phyloP scores from a whole-genome alignment of 1,140 invertebrate genomes.

The Gonioctena quinquepunctata region DNA sequence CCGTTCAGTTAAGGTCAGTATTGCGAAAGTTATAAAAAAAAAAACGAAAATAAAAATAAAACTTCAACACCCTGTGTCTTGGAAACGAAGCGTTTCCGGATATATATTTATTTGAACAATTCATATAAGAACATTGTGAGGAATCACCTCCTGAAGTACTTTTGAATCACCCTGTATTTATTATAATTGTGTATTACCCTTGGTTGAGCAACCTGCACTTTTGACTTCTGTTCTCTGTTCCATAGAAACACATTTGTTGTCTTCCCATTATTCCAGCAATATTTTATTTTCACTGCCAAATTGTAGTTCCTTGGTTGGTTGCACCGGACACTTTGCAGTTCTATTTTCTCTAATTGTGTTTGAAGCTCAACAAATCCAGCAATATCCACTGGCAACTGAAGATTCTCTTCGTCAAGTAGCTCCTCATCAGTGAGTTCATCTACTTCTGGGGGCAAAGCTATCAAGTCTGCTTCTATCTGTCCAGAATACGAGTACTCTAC shows the following conservation, averaged over 20 bases:
- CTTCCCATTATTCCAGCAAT: constrained; percentile 34
- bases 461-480: constrained; percentile 25
- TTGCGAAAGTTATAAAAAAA: too few relatives aligned
- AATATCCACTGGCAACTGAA: constrained; percentile 13
- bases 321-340: constrained; percentile 27
- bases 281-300: constrained; percentile 37
- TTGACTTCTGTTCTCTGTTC: constrained; percentile 23
- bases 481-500: constrained; percentile 21
- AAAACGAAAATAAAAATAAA: too few relatives aligned
- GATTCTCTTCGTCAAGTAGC: not conserved
- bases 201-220: constrained; percentile 13
- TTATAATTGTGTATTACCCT: not conserved
- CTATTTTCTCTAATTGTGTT: constrained; percentile 30
- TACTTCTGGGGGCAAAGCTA: constrained; percentile 26
- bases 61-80: too few relatives aligned
- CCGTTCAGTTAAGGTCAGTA: too few relatives aligned
- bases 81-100: too few relatives aligned
- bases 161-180: too few relatives aligned
- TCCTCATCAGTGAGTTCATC: constrained; percentile 22
- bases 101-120: too few relatives aligned
- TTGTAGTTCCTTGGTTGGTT: constrained; percentile 17
- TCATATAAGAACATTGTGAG: too few relatives aligned
- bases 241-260: constrained; percentile 36
- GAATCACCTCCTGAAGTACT: too few relatives aligned
- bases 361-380: not conserved